These are phyloP conservation scores for Pseudochaenichthys georgianus DNA, from an alignment of 2,797 vertebrate species.

Conservation along the genomic window DNA sequence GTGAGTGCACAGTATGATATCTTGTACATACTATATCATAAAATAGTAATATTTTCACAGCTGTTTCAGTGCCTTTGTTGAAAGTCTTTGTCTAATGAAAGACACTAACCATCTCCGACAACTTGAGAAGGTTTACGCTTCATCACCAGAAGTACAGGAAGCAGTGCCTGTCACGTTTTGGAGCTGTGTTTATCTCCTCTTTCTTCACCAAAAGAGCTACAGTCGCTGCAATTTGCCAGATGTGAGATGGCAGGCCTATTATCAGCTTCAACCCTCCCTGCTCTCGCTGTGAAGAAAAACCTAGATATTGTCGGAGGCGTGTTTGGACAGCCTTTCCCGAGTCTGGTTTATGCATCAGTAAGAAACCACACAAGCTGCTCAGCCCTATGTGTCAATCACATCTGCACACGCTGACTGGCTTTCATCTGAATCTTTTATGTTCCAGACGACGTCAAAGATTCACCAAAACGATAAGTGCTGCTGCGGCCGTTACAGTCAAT, in stretches of 20 bases:
- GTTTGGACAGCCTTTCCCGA: conserved; percentile 58
- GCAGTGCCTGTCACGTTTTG: conserved; percentile 32
- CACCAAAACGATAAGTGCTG: conserved; percentile 43
- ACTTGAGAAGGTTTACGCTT: conserved; percentile 18
- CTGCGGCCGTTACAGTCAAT: conserved; percentile 20
- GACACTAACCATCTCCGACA: conserved; percentile 12
- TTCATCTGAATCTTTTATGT: conserved; percentile 63
- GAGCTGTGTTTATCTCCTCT: conserved; percentile 50
- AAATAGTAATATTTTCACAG: background rate
- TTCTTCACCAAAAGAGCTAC: conserved; percentile 31
- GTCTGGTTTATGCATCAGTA: conserved; percentile 65
- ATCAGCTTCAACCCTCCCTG: conserved; percentile 46
- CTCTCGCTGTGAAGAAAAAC: conserved; percentile 44
- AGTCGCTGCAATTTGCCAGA: conserved; percentile 53
- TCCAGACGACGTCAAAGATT: conserved; percentile 49
- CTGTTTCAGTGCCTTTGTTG: conserved; percentile 8
- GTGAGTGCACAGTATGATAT: background rate
- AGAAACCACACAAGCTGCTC: conserved; percentile 59
- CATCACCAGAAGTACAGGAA: conserved; percentile 10
- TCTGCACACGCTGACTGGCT: conserved; percentile 45
- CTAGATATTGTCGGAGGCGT: conserved; percentile 50
- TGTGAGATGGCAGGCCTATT: conserved; percentile 64
- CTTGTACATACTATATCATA: background rate
- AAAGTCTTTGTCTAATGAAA: conserved; percentile 24
- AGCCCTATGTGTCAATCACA: conserved; percentile 66